Evolutionary conservation across 1,140 invertebrate species (phyloP), one percentile per base, ranked within the genome.

Genomic region (Microplitis mediator): DNA sequence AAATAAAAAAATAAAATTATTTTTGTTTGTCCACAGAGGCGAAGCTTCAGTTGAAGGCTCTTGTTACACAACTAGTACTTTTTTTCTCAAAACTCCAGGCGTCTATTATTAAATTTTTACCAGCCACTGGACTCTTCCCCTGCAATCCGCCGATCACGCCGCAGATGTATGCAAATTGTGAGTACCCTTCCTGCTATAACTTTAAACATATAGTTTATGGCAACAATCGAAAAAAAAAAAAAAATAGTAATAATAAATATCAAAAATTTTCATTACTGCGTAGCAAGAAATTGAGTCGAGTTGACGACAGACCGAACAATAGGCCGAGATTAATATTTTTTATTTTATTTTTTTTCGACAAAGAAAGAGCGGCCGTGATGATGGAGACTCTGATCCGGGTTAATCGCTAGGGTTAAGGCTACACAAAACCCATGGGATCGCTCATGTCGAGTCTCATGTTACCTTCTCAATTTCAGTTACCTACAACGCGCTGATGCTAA

Each of bases 61-160:
- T 78, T 31, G 82, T 86, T 9, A 76, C 75, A n/a, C 84, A 87
- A 75, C 69, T 86, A 78, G 82, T 86, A 31, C 68, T 87, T 68
- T 75, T 86, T 63, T 86, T 86, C 69, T 84, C 86, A 9, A 86
- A 86, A 71, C 75, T 86, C 13, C 86, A 87, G 71, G 77, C 77
- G 60, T 78, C 77, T 66, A 80, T 87, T 45, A 81, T 85, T 61
- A 86, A 82, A 74, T 75, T 72, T 71, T 75, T 86, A 56, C 75
- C 71, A 52, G 23, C 73, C 14, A 81, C 82, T 9, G 82, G 83
- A 14, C 75, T 86, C 14, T 86, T 86, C 72, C 86, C 86, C 5
- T 86, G 85, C 75, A 84, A 85, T 76, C 85, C 84, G 23, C 86
- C 85, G 11, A 79, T 87, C 65, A 82, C 83, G 3, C 85, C 86